Evolutionary conservation across 92 coral and sea anemone species (phyloP), one percentile per base, ranked within the genome.

Genomic region (Porites cylindrica): DNA sequence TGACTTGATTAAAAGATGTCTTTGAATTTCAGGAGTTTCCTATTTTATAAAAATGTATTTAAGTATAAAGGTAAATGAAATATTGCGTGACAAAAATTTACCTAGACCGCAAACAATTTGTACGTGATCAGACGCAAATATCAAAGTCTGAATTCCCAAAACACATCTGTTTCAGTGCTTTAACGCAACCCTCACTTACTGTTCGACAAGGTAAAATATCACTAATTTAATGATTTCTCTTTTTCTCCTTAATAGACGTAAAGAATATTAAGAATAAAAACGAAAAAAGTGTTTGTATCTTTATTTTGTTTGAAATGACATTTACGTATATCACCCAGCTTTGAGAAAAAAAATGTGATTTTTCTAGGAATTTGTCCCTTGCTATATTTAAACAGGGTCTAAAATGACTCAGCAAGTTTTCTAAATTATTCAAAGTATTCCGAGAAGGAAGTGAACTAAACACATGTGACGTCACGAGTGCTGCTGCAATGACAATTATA

Each of bases 401-500:
- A 38, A 18, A n/a, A 82, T 71, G 79, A 72, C 21, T 71, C 79
- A 50, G 21, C 87, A 74, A 11, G n/a, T 18, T 72, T 1, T n/a
- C 32, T 1, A 26, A 38, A 56, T 66, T 64, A 24, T 81, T 70
- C 18, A 63, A 47, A 32, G 69, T 7, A 1, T 38, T 17, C 13
- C 54, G 74, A 80, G 74, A 71, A 71, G 64, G 47, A 8, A 38
- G 14, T 8, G 53, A 68, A 16, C n/a, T 6, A 59, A 61, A 21
- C 24, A 58, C 1, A 1, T 14, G 5, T 63, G 77, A 83, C 87
- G 87, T 83, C 80, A 74, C 10, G 7, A 10, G 1, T 83, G 19
- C 72, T 83, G 19, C 63, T 83, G 87, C 87, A 83, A 83, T 83
- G 71, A 13, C 17, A 17, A 17, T 64, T 63, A 62, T 50, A 83